Conservation (phyloP, 2,113 vertebrate species). For the Prunella himalayana region DNA sequence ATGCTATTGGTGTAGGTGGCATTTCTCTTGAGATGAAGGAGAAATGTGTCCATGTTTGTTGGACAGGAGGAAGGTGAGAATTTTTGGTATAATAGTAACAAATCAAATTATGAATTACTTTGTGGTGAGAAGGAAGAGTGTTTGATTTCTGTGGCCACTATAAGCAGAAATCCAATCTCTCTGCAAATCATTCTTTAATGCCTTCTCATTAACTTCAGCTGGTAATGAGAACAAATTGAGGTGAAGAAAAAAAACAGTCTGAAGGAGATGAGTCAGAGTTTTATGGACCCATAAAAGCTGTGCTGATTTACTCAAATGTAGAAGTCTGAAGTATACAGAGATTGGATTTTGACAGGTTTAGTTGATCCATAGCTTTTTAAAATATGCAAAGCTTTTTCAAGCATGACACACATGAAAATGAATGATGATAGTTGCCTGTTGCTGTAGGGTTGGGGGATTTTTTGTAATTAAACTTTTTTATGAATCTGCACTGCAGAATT, state of each 20-base stretch:
- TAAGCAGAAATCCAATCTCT: conserved; percentile 43
- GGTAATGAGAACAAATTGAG: conserved; percentile 78
- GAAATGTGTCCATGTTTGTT: background rate
- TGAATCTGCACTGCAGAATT: conserved; percentile 69
- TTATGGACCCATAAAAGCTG: conserved; percentile 75
- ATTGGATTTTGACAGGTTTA: conserved; percentile 76
- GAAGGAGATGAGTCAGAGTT: conserved; percentile 73
- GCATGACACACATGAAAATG: conserved; percentile 70
- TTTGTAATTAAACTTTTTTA: conserved; percentile 77
- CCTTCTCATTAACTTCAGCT: conserved; percentile 70
- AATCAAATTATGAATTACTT: conserved; percentile 2
- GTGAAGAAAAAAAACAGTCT: conserved; percentile 65
- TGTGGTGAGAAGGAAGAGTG: background rate
- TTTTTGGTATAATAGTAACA: background rate
- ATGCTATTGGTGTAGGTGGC: background rate
- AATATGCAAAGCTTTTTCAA: conserved; percentile 76
- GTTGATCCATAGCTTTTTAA: conserved; percentile 74
- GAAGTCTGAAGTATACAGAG: conserved; percentile 62
- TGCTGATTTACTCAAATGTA: conserved; percentile 72
- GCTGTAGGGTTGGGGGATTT: conserved; percentile 24
- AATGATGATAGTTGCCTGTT: conserved; percentile 65
- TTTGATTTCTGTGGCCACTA: conserved; percentile 6
- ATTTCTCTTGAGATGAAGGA: background rate
- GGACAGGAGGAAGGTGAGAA: background rate
- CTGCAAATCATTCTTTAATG: conserved; percentile 71